These are phyloP conservation scores for Patella caerulea DNA, from an alignment of 2,888 invertebrate species.

Conservation along the genomic window DNA sequence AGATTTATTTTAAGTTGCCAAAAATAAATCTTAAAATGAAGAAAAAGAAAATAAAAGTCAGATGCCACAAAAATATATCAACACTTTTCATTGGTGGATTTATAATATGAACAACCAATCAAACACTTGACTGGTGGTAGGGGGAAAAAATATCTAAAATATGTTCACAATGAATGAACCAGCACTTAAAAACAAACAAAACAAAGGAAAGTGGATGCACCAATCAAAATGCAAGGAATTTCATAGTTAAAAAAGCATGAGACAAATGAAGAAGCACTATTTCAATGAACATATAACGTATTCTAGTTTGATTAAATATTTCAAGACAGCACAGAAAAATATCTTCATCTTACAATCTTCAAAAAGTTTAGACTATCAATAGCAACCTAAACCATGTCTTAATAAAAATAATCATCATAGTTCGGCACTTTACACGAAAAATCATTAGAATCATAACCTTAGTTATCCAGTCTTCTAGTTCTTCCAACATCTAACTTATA, in stretches of 20 bases:
- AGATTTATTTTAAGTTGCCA: too few relatives aligned
- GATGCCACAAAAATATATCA: not conserved
- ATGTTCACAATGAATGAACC: not conserved
- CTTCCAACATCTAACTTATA: too few relatives aligned
- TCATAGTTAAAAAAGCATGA: not conserved
- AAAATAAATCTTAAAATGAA: too few relatives aligned
- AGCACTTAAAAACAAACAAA: conserved; percentile 6
- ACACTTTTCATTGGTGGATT: conserved; percentile 8
- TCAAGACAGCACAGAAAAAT: too few relatives aligned
- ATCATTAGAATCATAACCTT: too few relatives aligned
- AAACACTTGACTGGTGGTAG: not conserved
- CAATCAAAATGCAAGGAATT: conserved; percentile 7
- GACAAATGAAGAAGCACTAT: not conserved
- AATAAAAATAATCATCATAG: too few relatives aligned
- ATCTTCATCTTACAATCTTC: too few relatives aligned
- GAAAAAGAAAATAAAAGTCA: too few relatives aligned
- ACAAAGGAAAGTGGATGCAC: not conserved
- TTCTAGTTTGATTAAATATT: not conserved
- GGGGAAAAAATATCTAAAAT: not conserved
- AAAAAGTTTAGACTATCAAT: not conserved
- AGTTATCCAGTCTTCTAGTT: too few relatives aligned
- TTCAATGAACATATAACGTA: not conserved
- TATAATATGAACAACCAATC: not conserved
- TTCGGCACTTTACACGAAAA: too few relatives aligned
- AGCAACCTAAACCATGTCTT: not conserved